Base-by-base conservation (phyloP, 2,113 vertebrate species). In the Cryptotis parvus region DNA sequence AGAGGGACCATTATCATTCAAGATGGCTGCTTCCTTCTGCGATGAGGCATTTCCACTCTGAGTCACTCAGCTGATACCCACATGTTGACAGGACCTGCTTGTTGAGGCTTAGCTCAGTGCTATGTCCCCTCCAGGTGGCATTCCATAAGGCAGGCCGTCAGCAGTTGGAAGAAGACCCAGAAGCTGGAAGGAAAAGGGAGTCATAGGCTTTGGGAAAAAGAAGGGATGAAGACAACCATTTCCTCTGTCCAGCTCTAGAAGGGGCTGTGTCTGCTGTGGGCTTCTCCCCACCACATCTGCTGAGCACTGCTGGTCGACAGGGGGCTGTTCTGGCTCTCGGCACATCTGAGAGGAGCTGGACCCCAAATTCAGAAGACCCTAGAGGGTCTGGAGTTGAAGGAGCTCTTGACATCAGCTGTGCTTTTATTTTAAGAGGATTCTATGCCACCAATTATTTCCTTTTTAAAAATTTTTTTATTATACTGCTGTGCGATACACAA, bases 311-410 rank as follows among this genome's bases (percentile, higher is more conserved):
- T 55, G 52, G 52, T 16, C 18, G 52, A 55, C 14, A 24, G 18
- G 74, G 26, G 0, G 16, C n/a, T 29, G 41, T 29, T 22, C 27
- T 29, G 6, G 12, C 37, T 6, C 3, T 58, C 16, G 65, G 37
- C 16, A 1, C 1, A 9, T 52, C 39, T 70, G 55, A 78, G 52
- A 39, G 0, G 39, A 35, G 24, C 3, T 1, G 11, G 29, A 20
- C 29, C 1, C 29, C 49, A 72, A 29, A 35, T 80, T n/a, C 12
- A 22, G n/a, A n/a, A 31, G n/a, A 61, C 11, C 41, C 22, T 0
- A 0, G 69, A 33, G 33, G 27, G 52, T 26, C 61, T n/a, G 61
- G 41, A 69, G 45, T 29, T 33, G 18, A 39, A n/a, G 37, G 8
- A 75, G 68, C 27, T 5, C 2, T 3, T 8, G 72, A 10, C 26